Base-by-base conservation (phyloP, 1,140 invertebrate species). In the Zeugodacus cucurbitae region DNA sequence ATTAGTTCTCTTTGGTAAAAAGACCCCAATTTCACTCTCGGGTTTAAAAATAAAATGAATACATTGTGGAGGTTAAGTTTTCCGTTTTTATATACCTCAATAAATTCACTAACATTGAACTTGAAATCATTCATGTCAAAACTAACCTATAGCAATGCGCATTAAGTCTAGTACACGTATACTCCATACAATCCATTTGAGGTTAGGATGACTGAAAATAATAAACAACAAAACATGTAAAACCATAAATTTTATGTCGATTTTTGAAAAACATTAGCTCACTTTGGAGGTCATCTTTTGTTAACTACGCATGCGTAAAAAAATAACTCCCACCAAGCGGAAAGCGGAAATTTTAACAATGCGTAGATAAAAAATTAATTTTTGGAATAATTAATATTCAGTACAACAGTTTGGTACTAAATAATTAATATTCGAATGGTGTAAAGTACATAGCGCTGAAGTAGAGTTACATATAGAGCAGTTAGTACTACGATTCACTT, bases 301-400 rank as follows among this genome's bases (percentile, higher is more conserved):
- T 41, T 34, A 74, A 74, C 67, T 37, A 37, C 34, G 67, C 67
- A 74, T 74, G 67, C 67, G 67, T 74, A 74, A 41, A 70, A 62
- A 37, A 41, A 70, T n/a, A 37, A n/a, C 67, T 74, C 67, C 34
- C 67, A 74, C 67, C 34, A 74, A 74, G 32, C 67, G 67, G 67
- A 74, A 70, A 70, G 34, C 67, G 17, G 20, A 70, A 54, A 48
- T 20, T 26, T 20, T 17, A 54, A 20, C 10, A 26, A 48, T 54
- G 37, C 34, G n/a, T n/a, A n/a, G n/a, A 74, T 54, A 20, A 54
- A 6, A 54, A 17, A 54, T 3, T 54, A 20, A 54, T 54, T 54
- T 54, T 54, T 54, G 48, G 48, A 54, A 54, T 48, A 54, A 14
- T 54, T 54, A 54, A 54, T 54, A 54, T 54, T 54, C 48, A 54